Evolutionary conservation across 2,888 invertebrate genomes (phyloP), one percentile per base, ranked within the genome.

Genomic region (Dasysyrphus tricinctus): DNA sequence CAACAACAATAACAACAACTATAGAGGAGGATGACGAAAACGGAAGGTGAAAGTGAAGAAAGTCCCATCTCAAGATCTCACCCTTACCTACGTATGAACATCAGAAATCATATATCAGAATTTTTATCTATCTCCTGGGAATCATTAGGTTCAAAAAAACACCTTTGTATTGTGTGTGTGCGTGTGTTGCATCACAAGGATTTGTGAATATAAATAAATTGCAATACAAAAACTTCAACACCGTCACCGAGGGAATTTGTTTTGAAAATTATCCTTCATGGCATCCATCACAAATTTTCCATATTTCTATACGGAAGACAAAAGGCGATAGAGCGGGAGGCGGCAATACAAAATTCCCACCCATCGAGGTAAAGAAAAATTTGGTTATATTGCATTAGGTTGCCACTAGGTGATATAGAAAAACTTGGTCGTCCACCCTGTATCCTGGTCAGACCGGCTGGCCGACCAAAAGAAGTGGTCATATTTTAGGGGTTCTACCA

Each of bases 221-320:
- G 82, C 86, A 77, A 78, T 61, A 39, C 11, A 14, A 63, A n/a
- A 24, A 83, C 69, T 44, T 63, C 63, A 47, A 63, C 61, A 70
- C 54, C 24, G 24, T 24, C 24, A 3, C 3, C 11, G 51, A 59
- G 65, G 42, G 47, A 63, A 54, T 51, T 42, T 63, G n/a, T 70
- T 32, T 16, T 77, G 1, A 63, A 74, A 70, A 69, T 82, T 61
- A 73, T 79, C 61, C 86, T 74, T 82, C 29, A 65, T 75, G 72
- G 86, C 81, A 82, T 86, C 79, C 82, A 79, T 86, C 86, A 82
- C 19, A 61, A 61, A 69, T 84, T 76, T 80, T 80, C 61, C 77
- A 47, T 49, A 44, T 72, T 72, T 70, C 49, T 32, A 6, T 12
- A 5, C 2, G 3, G 34, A 63, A 76, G 63, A 84, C 82, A 82